Conservation (phyloP, 2,888 invertebrate species). For the Liposcelis brunnea region DNA sequence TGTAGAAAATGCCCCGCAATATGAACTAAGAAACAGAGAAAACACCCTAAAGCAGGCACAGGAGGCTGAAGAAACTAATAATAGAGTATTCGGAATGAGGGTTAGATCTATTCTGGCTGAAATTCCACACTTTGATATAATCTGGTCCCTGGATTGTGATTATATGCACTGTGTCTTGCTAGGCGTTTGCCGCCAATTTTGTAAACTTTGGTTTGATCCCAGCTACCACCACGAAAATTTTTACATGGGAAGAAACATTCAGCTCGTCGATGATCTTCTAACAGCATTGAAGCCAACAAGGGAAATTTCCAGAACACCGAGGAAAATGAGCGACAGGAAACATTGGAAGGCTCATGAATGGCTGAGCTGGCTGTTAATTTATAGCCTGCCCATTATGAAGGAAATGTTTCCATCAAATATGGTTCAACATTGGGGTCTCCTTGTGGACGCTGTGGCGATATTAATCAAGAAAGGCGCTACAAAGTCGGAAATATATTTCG, state of each 20-base stretch:
- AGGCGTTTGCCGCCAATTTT: background rate
- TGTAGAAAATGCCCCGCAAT: background rate
- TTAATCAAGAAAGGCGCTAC: background rate
- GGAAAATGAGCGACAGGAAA: background rate
- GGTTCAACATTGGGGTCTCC: background rate
- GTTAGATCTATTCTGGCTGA: background rate
- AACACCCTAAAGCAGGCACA: background rate
- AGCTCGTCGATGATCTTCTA: background rate
- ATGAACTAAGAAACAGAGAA: background rate
- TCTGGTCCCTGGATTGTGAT: background rate
- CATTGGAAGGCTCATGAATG: conserved; percentile 4
- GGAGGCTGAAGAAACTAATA: too few species aligned
- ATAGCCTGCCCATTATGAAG: background rate
- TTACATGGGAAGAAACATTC: background rate
- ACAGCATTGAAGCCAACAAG: background rate
- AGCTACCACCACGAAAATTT: background rate
- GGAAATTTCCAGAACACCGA: background rate
- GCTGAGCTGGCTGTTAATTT: background rate
- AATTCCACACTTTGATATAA: background rate
- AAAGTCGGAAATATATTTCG: background rate
- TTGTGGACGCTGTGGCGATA: background rate
- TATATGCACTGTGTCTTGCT: background rate
- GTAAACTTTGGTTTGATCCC: conserved; percentile 1
- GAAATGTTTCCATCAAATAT: background rate
- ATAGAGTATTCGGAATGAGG: background rate